Percentiles rank a stretch among this genome's conserved stretches.
phyloP scores from a whole-genome alignment of 2,113 vertebrate species.

The Myocastor coypus region DNA sequence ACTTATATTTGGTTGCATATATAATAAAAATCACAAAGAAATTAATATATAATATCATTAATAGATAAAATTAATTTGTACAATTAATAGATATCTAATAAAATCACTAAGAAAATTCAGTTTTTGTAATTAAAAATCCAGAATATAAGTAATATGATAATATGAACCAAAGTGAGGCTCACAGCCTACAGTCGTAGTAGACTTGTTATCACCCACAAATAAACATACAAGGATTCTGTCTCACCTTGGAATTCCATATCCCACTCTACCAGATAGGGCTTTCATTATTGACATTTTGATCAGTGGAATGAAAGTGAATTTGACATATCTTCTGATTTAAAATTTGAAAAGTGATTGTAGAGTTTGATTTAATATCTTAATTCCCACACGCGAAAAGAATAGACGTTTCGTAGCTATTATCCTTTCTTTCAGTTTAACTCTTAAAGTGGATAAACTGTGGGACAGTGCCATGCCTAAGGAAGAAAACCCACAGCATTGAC shows the following conservation, averaged over 20 bases:
- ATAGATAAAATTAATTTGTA: no score
- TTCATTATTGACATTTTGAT: neutral
- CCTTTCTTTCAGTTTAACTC: neutral
- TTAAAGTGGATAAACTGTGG: neutral
- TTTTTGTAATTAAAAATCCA: neutral
- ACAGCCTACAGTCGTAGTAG: neutral
- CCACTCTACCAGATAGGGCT: neutral
- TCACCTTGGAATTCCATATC: neutral
- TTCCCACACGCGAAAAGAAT: neutral
- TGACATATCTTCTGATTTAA: neutral
- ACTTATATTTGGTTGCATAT: no score
- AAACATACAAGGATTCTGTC: neutral
- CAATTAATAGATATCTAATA: neutral
- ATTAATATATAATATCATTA: no score
- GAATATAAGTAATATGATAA: neutral
- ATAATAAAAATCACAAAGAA: no score
- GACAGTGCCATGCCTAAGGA: neutral
- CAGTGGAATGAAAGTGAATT: neutral
- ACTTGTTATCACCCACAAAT: neutral
- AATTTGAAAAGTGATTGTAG: neutral
- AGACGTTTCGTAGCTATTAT: neutral
- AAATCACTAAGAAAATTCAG: constrained; percentile 12
- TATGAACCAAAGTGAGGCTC: neutral
- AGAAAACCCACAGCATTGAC: neutral
- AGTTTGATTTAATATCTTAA: neutral